Conservation (phyloP, 2,888 invertebrate species). For the Tetrapedia diversipes region DNA sequence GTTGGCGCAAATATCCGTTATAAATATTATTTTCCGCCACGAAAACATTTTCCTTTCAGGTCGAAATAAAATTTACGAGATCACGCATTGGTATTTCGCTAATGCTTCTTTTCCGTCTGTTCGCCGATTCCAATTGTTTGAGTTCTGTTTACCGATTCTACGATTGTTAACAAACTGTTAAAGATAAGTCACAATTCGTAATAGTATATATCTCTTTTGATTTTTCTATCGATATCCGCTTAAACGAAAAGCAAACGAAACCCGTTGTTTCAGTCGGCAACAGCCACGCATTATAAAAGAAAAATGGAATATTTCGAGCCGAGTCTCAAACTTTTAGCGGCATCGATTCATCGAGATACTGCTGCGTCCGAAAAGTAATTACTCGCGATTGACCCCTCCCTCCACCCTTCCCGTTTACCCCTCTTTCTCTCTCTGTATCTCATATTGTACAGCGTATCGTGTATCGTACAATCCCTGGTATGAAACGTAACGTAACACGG, state of each 20-base stretch:
- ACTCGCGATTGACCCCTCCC: constrained; percentile 47
- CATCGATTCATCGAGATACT: constrained; percentile 42
- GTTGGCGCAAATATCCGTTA: background rate
- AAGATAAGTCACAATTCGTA: too few relatives aligned
- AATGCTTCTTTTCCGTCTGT: too few relatives aligned
- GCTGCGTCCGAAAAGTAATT: constrained; percentile 58
- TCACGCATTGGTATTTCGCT: background rate
- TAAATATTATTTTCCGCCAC: constrained; percentile 28
- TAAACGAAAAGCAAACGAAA: constrained; percentile 49
- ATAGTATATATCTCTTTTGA: too few relatives aligned
- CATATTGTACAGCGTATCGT: constrained; percentile 41
- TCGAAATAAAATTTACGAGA: constrained; percentile 4
- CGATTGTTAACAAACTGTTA: too few relatives aligned
- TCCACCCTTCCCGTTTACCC: background rate
- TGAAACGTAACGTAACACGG: constrained; percentile 33
- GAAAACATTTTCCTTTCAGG: background rate
- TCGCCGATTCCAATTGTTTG: too few relatives aligned
- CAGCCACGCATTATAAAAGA: constrained; percentile 23
- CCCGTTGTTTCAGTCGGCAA: constrained; percentile 31
- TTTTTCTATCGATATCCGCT: background rate
- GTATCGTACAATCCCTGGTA: constrained; percentile 26
- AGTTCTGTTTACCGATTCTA: too few relatives aligned
- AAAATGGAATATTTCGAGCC: constrained; percentile 20
- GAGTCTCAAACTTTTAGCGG: constrained; percentile 16
- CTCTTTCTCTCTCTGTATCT: background rate